phyloP scores from a whole-genome alignment of 2,888 invertebrate genomes.

The Nomada ruficornis region DNA sequence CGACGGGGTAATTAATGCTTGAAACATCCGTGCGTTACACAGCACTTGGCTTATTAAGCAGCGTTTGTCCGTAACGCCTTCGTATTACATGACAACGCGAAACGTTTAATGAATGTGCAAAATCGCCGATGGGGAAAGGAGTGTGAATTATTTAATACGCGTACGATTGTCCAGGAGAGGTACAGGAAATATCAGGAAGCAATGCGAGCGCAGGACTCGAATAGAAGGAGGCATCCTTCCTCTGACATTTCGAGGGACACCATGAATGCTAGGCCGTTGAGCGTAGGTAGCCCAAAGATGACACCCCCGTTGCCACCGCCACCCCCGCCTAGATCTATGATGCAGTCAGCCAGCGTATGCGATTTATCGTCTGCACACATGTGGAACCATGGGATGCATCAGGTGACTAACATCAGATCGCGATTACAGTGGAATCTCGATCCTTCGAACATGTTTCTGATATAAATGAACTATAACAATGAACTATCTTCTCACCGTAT shows the following conservation, averaged over 20 bases:
- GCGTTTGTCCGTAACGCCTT: not conserved
- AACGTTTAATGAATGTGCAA: slow-evolving; percentile 3
- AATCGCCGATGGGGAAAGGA: not conserved
- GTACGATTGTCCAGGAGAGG: slow-evolving; percentile 76
- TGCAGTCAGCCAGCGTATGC: slow-evolving; percentile 82
- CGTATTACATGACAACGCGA: too few species aligned
- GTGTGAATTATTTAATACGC: not conserved
- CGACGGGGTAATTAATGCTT: not conserved
- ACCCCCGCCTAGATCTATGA: slow-evolving; percentile 77
- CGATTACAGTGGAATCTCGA: not conserved
- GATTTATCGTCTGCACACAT: slow-evolving; percentile 78
- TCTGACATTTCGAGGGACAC: slow-evolving; percentile 73
- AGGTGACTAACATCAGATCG: slow-evolving; percentile 83
- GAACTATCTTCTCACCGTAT: too few species aligned
- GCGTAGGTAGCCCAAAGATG: slow-evolving; percentile 73
- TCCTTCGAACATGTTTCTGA: not conserved
- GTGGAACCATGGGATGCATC: slow-evolving; percentile 85
- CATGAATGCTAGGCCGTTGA: slow-evolving; percentile 74
- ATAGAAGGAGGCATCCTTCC: slow-evolving; percentile 75
- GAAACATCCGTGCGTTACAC: not conserved
- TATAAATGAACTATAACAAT: too few species aligned
- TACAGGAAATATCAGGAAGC: slow-evolving; percentile 85
- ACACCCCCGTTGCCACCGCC: slow-evolving; percentile 68
- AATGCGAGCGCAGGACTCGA: slow-evolving; percentile 86
- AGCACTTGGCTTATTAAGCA: not conserved